Conservation (phyloP, 1,140 invertebrate genomes). For the Meloidogyne hapla region DNA sequence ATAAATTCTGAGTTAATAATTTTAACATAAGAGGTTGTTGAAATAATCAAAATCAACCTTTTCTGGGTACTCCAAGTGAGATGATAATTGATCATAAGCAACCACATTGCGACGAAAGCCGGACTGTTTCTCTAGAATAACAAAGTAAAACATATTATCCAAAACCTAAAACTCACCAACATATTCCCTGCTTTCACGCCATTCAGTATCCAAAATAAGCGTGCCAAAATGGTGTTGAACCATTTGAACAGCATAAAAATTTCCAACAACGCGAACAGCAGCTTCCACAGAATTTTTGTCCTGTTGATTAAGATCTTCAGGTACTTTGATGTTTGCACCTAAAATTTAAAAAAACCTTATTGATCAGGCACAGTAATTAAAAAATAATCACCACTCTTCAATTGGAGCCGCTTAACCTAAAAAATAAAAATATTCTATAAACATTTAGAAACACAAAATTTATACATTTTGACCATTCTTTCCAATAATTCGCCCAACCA, state of each 20-base stretch:
- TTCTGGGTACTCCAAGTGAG: background rate
- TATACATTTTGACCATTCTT: conserved; percentile 39
- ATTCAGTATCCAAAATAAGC: conserved; percentile 34
- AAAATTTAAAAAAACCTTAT: background rate
- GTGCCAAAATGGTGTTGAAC: conserved; percentile 36
- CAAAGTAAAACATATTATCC: no score
- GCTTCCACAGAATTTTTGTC: conserved; percentile 19
- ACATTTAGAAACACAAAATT: background rate
- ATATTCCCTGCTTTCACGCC: conserved; percentile 27
- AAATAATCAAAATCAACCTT: background rate
- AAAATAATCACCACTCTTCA: background rate
- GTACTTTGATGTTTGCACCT: conserved; percentile 27
- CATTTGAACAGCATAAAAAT: conserved; percentile 31
- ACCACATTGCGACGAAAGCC: background rate
- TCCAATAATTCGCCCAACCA: conserved; percentile 39
- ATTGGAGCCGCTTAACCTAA: conserved; percentile 33
- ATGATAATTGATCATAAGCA: background rate
- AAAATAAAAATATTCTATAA: conserved; percentile 13
- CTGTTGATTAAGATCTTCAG: conserved; percentile 29
- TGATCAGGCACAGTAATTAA: background rate
- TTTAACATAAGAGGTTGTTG: no score
- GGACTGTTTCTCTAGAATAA: background rate
- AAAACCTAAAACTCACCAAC: background rate
- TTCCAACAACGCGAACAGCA: conserved; percentile 30
- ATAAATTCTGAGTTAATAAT: no score